Evolutionary conservation across 2,888 invertebrate genomes (phyloP), one percentile per base, ranked within the genome.

Genomic region (Dusona sp.): DNA sequence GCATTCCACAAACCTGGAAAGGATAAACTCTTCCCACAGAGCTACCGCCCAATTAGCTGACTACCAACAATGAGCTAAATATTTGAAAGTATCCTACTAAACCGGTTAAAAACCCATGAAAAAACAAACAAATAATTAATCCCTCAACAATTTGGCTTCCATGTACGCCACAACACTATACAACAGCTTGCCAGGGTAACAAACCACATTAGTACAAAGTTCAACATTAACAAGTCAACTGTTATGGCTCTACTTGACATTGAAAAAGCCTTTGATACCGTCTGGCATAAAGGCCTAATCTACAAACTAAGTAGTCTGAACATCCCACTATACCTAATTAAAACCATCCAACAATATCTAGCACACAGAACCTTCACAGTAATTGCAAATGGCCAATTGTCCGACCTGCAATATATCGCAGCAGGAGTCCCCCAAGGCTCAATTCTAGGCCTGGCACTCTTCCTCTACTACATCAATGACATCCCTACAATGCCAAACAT

Each of bases 371-470:
- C 54, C 3, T 87, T 88, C 25, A 29, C 29, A 29, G 89, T 88
- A 2, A 13, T 61, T 48, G 82, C 80, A n/a, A 78, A 73, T 42
- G 80, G 79, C 13, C 33, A 83, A 51, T n/a, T 77, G 22, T 88
- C 86, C 1, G 51, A 67, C 7, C 64, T 16, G 54, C 74, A 80
- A 67, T 11, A 36, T 13, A 85, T 87, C 19, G 57, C 48, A n/a
- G 88, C 87, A 22, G 89, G 88, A 68, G 87, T 90, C 2, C 88
- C 88, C 0, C 87, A 89, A 74, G 88, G 89, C 3, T 89, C 88
- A 11, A 84, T 88, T 2, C 81, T 87, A 7, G 84, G 80, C 7
- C 88, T 88, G 2, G 61, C 83, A 1, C 82, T 88, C 3, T 89
- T 85, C 79, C 36, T 64, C n/a, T 33, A 74, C 29, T 86, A 72